Base-by-base conservation (phyloP, 2,888 invertebrate species). In the Spisula solida region DNA sequence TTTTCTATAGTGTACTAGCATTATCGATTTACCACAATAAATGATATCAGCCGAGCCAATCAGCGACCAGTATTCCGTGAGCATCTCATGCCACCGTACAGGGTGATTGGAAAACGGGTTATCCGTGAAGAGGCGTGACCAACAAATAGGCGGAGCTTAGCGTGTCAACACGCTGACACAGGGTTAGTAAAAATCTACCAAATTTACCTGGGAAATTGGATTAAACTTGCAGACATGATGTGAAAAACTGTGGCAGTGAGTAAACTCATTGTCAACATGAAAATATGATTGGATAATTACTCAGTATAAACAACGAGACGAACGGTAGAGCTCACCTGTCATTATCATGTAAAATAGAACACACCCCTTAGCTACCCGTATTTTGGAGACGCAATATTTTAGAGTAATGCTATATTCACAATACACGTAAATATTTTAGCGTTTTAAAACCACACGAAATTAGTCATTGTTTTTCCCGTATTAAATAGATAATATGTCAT, bases 1-100 rank as follows among this genome's bases (percentile, higher is more conserved):
- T 95, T 94, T 93, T 91, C 94, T 94, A 93, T 94, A 94, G 93
- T 94, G 94, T 93, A 91, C 94, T 93, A 93, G 93, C 90, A 89
- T 90, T 94, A 94, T 94, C 93, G 94, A 95, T 94, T 91, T 86
- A 41, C 85, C 70, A 89, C 89, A 91, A 92, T 94, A 94, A 94
- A 94, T 94, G 94, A 92, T 92, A 92, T 87, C 75, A 87, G 79
- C 86, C 89, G 93, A 87, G 82, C 95, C 95, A 95, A 95, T 95
- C 94, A 93, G 91, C 92, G 88, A 82, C 75, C 88, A 87, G 82
- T 84, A 93, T 93, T 92, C 89, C 75, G 85, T 83, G 91, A 93
- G 90, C 86, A 82, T 87, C 88, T 86, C 90, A 84, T 90, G 91
- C 88, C 90, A 91, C 85, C 87, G 85, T 82, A 25, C 16, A 56